Percentiles rank a stretch among this genome's conserved stretches.
These are phyloP conservation scores for Phoenicopterus ruber DNA, from an alignment of 2,113 vertebrate species.

Conservation along the genomic window DNA sequence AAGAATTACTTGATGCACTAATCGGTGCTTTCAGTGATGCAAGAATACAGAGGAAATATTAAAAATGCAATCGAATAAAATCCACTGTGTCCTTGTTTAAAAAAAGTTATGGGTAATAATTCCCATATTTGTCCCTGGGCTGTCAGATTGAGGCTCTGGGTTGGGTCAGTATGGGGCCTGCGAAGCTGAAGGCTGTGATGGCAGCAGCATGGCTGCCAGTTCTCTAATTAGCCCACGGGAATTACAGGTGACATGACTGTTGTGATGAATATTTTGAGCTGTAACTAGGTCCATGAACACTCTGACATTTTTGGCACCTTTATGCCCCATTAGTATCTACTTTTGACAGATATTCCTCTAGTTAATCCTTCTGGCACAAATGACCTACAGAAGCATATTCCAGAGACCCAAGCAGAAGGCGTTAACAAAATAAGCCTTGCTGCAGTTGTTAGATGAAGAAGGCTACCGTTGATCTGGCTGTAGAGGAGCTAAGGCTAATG, in stretches of 20 bases:
- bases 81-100: background rate
- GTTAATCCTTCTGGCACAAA: background rate
- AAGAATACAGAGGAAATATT: background rate
- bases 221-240: background rate
- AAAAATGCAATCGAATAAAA: background rate
- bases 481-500: background rate
- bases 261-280: background rate
- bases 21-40: rapidly evolving
- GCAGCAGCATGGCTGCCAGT: background rate
- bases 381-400: background rate
- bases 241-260: background rate
- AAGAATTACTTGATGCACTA: background rate
- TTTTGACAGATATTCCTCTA: background rate
- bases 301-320: background rate
- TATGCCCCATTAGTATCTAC: background rate
- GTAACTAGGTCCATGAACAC: background rate
- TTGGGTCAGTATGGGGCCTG: background rate
- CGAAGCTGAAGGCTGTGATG: background rate
- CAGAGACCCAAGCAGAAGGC: background rate
- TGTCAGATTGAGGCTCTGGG: background rate
- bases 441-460: background rate
- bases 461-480: background rate
- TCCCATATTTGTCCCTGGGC: background rate
- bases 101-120: background rate
- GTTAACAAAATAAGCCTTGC: background rate